Percentiles rank a stretch among this genome's conserved stretches.
Evolutionary conservation across 2,888 invertebrate genomes (phyloP).

Genomic region (Biston stratarius): DNA sequence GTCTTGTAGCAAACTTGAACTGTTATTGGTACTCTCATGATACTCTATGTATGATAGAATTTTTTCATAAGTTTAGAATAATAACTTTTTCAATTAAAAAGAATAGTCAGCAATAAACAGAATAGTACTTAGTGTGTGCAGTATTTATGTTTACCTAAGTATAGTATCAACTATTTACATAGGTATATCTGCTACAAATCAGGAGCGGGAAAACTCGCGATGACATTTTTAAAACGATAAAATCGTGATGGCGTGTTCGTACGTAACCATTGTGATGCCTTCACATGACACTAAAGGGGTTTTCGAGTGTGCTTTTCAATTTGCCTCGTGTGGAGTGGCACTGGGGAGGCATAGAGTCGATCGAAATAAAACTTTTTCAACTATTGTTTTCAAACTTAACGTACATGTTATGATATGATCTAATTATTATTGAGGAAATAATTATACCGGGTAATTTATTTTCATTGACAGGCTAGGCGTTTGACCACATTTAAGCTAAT

Average conservation of each 20-base stretch:
- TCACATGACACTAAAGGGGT: constrained; percentile 82
- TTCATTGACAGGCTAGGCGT: no score
- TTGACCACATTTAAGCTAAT: no score
- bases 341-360: constrained; percentile 46
- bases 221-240: constrained; percentile 68
- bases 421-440: no score
- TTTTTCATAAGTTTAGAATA: no score
- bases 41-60: no score
- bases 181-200: constrained; percentile 27
- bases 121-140: neutral
- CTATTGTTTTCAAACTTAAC: neutral
- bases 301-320: constrained; percentile 85
- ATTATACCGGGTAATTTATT: no score
- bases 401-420: no score
- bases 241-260: constrained; percentile 54
- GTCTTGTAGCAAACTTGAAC: no score
- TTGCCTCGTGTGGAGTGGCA: constrained; percentile 66
- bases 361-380: neutral
- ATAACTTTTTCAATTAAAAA: no score
- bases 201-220: constrained; percentile 54
- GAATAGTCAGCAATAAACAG: neutral
- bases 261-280: constrained; percentile 72
- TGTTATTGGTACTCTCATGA: no score
- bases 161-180: neutral
- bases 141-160: neutral